Evolutionary conservation across 1,140 invertebrate species (phyloP).

Genomic region (Bombyx mandarina): DNA sequence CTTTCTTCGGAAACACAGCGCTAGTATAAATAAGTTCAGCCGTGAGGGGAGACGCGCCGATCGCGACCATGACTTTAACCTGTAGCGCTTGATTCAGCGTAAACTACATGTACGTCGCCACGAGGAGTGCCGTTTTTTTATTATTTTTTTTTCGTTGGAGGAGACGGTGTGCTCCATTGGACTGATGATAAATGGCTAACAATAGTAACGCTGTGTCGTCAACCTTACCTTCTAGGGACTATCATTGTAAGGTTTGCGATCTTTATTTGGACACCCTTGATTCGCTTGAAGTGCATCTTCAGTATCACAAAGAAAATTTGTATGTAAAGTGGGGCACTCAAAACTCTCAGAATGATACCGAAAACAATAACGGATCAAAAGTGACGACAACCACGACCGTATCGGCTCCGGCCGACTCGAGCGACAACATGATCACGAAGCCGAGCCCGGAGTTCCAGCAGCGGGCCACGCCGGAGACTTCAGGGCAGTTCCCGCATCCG

Average conservation of each 20-base stretch:
- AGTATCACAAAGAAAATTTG: constrained; percentile 84
- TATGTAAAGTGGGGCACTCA: constrained; percentile 82
- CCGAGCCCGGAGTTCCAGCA: constrained; percentile 72
- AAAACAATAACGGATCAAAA: constrained; percentile 78
- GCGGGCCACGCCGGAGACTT: constrained; percentile 71
- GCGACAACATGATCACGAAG: constrained; percentile 72
- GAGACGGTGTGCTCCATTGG: constrained; percentile 56
- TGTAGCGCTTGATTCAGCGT: constrained; percentile 44
- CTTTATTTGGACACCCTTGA: constrained; percentile 80
- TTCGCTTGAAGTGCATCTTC: constrained; percentile 83
- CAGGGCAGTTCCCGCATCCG: constrained; percentile 70
- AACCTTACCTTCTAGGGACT: constrained; percentile 65
- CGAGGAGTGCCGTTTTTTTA: constrained; percentile 52
- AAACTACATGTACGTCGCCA: constrained; percentile 55
- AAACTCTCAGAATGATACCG: constrained; percentile 72
- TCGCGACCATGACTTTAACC: constrained; percentile 47
- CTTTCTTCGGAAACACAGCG: constrained; percentile 55
- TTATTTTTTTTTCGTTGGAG: constrained; percentile 67
- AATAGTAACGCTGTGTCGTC: constrained; percentile 61
- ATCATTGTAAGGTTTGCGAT: constrained; percentile 81
- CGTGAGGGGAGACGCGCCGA: constrained; percentile 28
- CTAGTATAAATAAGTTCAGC: constrained; percentile 33
- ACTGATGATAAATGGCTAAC: constrained; percentile 71
- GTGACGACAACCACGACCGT: constrained; percentile 65
- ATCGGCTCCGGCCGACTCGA: constrained; percentile 74